phyloP scores from a whole-genome alignment of 1,140 invertebrate genomes.

The Scaptomyza graminum region DNA sequence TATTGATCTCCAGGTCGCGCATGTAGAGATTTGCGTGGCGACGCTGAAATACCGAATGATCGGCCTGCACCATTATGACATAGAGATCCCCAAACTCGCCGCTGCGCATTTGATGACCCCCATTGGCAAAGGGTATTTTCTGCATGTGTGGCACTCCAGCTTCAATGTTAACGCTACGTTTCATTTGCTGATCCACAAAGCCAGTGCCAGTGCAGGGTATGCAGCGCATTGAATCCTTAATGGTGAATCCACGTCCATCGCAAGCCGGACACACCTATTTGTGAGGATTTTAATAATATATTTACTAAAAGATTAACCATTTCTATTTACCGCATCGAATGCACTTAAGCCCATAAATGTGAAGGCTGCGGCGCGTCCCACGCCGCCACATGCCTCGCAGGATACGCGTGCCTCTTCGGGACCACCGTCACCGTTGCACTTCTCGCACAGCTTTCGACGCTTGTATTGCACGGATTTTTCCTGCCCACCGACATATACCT shows the following conservation, averaged over 20 bases:
- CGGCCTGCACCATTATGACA: slow-evolving; percentile 93
- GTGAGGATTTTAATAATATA: not conserved
- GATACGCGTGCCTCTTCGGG: slow-evolving; percentile 86
- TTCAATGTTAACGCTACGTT: slow-evolving; percentile 95
- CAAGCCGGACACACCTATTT: slow-evolving; percentile 87
- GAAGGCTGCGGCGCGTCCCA: slow-evolving; percentile 59
- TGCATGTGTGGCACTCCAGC: slow-evolving; percentile 95
- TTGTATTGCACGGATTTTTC: slow-evolving; percentile 92
- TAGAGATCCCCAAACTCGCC: slow-evolving; percentile 94
- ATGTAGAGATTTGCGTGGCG: slow-evolving; percentile 91
- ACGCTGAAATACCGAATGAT: slow-evolving; percentile 91
- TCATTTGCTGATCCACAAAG: slow-evolving; percentile 90
- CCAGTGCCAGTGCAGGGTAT: slow-evolving; percentile 92
- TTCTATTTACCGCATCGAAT: slow-evolving; percentile 62
- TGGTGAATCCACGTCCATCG: slow-evolving; percentile 89
- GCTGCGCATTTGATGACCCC: slow-evolving; percentile 95
- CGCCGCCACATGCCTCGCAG: slow-evolving; percentile 63
- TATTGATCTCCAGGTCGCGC: slow-evolving; percentile 87
- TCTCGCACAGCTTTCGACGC: slow-evolving; percentile 91
- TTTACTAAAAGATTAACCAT: not conserved
- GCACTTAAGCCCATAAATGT: slow-evolving; percentile 67
- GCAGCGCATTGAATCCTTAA: slow-evolving; percentile 93
- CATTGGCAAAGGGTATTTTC: slow-evolving; percentile 93
- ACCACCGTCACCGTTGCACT: slow-evolving; percentile 93
- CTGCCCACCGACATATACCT: slow-evolving; percentile 94